phyloP scores from a whole-genome alignment of 2,797 vertebrate genomes.

The Schizopygopsis malacanthus region DNA sequence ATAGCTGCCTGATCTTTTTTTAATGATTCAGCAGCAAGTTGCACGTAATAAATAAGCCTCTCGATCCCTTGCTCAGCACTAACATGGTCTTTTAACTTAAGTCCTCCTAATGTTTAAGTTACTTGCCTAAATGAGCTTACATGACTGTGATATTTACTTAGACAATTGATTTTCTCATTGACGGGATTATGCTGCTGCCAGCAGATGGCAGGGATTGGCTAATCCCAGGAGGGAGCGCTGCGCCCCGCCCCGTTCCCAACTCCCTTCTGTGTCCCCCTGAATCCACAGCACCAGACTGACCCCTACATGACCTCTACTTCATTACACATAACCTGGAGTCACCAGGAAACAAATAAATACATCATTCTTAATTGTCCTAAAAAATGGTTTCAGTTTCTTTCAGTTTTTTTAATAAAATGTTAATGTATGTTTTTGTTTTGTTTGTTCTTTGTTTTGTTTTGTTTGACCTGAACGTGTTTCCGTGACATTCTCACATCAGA shows the following conservation, averaged over 20 bases:
- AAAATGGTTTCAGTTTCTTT: no score
- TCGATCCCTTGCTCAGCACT: conserved; percentile 59
- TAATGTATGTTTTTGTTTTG: no score
- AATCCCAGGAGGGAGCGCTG: conserved; percentile 72
- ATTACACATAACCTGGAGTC: background rate
- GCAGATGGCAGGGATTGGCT: conserved; percentile 83
- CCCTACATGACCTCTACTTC: conserved; percentile 23
- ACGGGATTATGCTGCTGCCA: conserved; percentile 76
- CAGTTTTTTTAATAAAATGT: no score
- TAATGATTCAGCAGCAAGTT: conserved; percentile 47
- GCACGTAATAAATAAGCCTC: conserved; percentile 54
- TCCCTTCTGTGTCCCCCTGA: conserved; percentile 60
- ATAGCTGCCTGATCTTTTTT: conserved; percentile 34
- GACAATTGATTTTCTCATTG: conserved; percentile 79
- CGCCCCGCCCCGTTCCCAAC: conserved; percentile 51
- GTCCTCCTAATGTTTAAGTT: conserved; percentile 64
- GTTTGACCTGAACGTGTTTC: no score
- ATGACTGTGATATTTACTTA: conserved; percentile 73
- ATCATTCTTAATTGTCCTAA: no score
- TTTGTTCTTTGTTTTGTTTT: no score
- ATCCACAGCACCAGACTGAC: conserved; percentile 14
- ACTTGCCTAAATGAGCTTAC: conserved; percentile 68
- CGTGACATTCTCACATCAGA: no score
- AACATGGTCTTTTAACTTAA: conserved; percentile 60
- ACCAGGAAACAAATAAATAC: background rate